phyloP scores from a whole-genome alignment of 2,113 vertebrate species.

The Limanda limanda region DNA sequence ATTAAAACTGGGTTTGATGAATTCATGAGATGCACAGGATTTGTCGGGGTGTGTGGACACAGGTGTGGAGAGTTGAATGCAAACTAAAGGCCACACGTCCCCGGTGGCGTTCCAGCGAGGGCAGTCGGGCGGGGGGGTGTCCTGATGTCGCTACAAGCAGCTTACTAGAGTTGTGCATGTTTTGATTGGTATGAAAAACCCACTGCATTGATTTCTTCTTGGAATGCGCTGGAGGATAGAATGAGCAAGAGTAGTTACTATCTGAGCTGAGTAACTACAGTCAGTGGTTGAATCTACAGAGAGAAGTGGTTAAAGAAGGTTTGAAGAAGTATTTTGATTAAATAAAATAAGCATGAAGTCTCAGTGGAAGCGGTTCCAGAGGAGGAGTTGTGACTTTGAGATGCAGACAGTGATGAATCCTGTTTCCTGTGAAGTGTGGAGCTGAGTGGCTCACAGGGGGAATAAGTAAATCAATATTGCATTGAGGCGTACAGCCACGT shows the following conservation, averaged over 20 bases:
- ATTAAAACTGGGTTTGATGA: conserved; percentile 42
- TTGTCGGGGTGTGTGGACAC: conserved; percentile 11
- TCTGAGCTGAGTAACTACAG: neutral
- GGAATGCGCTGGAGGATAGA: too few relatives aligned
- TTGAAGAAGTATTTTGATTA: neutral
- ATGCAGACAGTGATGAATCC: neutral
- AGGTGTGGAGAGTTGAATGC: conserved; percentile 7
- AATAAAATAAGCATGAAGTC: neutral
- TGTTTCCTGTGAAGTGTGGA: neutral
- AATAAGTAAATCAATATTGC: conserved; percentile 20
- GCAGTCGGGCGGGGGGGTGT: neutral
- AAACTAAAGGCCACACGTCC: conserved; percentile 27
- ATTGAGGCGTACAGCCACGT: neutral
- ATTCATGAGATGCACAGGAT: conserved; percentile 45
- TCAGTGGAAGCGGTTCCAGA: neutral
- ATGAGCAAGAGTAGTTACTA: too few relatives aligned
- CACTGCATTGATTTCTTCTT: neutral
- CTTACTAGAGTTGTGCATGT: neutral
- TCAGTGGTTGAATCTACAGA: neutral
- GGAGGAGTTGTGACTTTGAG: conserved; percentile 24
- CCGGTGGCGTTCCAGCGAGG: neutral
- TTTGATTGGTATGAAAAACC: neutral
- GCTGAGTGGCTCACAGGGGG: neutral
- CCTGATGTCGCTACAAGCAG: neutral
- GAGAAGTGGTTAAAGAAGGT: neutral